Evolutionary conservation across 2,797 vertebrate species (phyloP).

Genomic region (Liparis tanakae): DNA sequence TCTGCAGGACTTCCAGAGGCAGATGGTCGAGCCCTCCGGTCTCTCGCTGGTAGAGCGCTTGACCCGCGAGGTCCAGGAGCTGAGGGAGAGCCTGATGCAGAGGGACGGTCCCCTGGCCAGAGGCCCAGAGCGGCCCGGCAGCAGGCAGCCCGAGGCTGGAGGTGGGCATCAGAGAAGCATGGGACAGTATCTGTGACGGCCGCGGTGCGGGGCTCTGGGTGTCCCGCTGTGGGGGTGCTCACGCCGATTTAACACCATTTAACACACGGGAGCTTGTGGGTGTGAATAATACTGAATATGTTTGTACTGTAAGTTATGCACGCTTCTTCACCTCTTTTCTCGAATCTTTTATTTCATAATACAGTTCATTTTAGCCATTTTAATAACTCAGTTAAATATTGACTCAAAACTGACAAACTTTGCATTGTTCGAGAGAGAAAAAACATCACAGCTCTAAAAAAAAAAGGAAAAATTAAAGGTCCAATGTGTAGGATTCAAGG

Average conservation of each 20-base stretch:
- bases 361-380: neutral
- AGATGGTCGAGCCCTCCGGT: slow-evolving; percentile 87
- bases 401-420: neutral
- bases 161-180: slow-evolving; percentile 93
- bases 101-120: slow-evolving; percentile 72
- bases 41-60: slow-evolving; percentile 87
- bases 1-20: slow-evolving; percentile 88
- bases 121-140: slow-evolving; percentile 82
- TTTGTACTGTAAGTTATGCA: slow-evolving; percentile 1
- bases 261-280: neutral
- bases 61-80: slow-evolving; percentile 87
- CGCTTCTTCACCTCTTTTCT: neutral
- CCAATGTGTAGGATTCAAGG: neutral
- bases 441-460: neutral
- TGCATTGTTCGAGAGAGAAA: neutral
- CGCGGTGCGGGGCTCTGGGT: slow-evolving; percentile 34
- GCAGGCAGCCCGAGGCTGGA: slow-evolving; percentile 83
- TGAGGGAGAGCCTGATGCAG: slow-evolving; percentile 83
- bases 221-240: slow-evolving; percentile 15
- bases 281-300: slow-evolving; percentile 22
- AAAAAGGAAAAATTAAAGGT: neutral
- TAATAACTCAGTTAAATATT: neutral
- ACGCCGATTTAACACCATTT: neutral
- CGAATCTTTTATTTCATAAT: neutral
- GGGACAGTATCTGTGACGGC: slow-evolving; percentile 83